Evolutionary conservation across 2,888 invertebrate species (phyloP), one percentile per base, ranked within the genome.

Genomic region (Lepidochrysops patricia): DNA sequence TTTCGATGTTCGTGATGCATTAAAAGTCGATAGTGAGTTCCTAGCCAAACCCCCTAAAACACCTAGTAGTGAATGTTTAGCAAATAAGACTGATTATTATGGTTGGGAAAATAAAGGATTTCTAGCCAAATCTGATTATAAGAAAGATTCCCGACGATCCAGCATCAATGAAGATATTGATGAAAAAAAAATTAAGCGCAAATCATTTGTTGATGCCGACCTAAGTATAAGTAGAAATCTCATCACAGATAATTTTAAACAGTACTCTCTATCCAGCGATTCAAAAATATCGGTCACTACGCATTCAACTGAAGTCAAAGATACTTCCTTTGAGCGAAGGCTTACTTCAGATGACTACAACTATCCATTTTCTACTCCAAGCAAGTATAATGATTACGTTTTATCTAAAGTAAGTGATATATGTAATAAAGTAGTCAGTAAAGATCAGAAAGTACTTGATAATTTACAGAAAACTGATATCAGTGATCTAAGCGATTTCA

Each of bases 91-190:
- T 54, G 90, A 90, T 72, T 71, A 77, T 58, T 90, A 89, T 68
- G 90, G 89, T 57, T 90, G 89, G 89, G 89, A 89, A 77, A 89
- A 90, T 65, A 90, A 89, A 77, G 90, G 86, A 0, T 90, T 90
- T 71, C 70, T 84, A 60, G 86, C 77, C 13, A 88, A 85, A 72
- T 77, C 77, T 68, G 80, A 81, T 60, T 76, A 72, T 60, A 79
- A 79, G 69, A 73, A 61, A 57, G 69, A 57, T 37, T 56, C 48
- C 15, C 58, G 23, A 57, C 57, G 57, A 60, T 26, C 58, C 7
- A 59, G 27, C 13, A 63, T 62, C 15, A 58, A 25, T 23, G 56
- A 56, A 2, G 74, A 77, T 58, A 75, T 72, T 52, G 72, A 76
- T 62, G 75, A 72, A 62, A 72, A 68, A 67, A 75, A 67, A 63